Base-by-base conservation (phyloP, 23 tunicate genomes). In the Trididemnum nubilum region DNA sequence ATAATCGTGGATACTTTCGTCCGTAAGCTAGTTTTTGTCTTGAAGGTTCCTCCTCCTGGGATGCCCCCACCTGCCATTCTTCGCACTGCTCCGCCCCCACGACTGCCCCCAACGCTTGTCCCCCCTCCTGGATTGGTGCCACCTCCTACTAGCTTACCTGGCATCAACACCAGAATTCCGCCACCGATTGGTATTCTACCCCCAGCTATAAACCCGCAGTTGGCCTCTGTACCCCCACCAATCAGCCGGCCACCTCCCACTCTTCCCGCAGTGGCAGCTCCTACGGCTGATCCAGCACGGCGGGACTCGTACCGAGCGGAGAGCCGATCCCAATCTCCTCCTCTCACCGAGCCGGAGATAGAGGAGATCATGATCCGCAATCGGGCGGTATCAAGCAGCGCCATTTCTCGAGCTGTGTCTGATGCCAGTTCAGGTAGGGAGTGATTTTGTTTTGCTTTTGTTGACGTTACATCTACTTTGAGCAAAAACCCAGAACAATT, bases 331-430 rank as follows among this genome's bases (percentile, higher is more conserved):
- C 98, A 84, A 39, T 87, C 98, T 31, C 98, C 98, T 5, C 83
- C 79, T 2, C 61, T 88, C 23, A n/a, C 86, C 0, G 93, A 88
- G 12, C 49, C 87, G 28, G 98, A 87, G 50, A 77, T 88, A 23
- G 98, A 93, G 69, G 98, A 93, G 65, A 84, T 85, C 12, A 93
- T 93, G 98, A 88, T 83, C 18, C 74, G 98, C 33, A 93, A 93
- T 44, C 82, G 93, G 12, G 93, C 93, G 0, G 98, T 93, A 27
- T 93, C 98, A 1, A 88, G 98, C 86, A 87, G 87, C 63, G 98
- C 98, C 36, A 93, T 93, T 9, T 87, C 98, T n/a, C 49, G 98
- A 19, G 98, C 98, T 2, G 98, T 93, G 26, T 69, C 87, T 33
- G 98, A 94, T 85, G 98, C 94, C n/a, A 85, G 91, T 52, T 81